Base-by-base conservation (phyloP, 2,797 vertebrate species). In the Falco novaeseelandiae region DNA sequence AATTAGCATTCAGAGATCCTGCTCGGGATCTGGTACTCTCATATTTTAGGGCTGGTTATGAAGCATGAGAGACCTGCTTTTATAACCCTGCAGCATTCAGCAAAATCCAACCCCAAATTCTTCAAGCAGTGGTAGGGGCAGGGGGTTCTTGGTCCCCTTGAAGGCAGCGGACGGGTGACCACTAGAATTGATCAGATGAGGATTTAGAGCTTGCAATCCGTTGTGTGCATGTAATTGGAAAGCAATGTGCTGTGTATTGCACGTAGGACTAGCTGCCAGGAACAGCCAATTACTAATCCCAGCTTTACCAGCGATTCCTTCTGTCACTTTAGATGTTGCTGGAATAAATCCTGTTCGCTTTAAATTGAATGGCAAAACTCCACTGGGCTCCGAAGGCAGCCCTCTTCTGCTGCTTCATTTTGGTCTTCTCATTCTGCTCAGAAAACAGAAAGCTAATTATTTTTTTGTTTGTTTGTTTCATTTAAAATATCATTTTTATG, bases 381-480 rank as follows among this genome's bases (percentile, higher is more conserved):
- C 57, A 2, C 22, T 1, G 3, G 69, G 55, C 40, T 49, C 26
- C 0, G 0, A 8, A 16, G 29, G 57, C 66, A 42, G 79, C 87
- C 46, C 27, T 13, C 19, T 36, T 3, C 71, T 9, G 51, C 72
- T 4, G 36, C 83, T 57, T 46, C 70, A 0, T 2, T 26, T 15
- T 0, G 1, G 5, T n/a, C 61, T 44, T 34, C 46, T 12, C 15
- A 6, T 46, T 40, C 14, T 1, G 8, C 98, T 98, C 98, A 98
- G 98, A 98, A 98, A 97, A 98, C 97, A 96, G 96, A 98, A 95
- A 85, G 83, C 70, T 73, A 10, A 59, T 83, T 58, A 44, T 19
- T 84, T 96, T 96, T 96, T 16, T 72, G 16, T 14, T 38, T 30
- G 23, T 34, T 16, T 29, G 8, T 74, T 96, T 74, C 54, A 16